Conservation (phyloP, 2,797 vertebrate genomes). For the Eutrigla gurnardus region DNA sequence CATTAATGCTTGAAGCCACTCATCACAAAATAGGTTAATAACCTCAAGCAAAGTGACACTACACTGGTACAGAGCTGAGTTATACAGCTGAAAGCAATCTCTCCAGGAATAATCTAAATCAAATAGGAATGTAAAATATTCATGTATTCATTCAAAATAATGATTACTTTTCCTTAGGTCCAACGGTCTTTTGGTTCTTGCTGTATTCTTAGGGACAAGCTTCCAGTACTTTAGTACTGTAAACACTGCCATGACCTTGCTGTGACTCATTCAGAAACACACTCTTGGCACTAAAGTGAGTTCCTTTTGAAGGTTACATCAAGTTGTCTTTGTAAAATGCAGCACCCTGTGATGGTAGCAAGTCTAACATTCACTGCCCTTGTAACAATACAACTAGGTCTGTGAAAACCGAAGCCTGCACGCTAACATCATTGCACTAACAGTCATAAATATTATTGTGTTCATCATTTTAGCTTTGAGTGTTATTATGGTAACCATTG, state of each 20-base stretch:
- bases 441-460: neutral
- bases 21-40: constrained; percentile 9
- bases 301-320: constrained; percentile 59
- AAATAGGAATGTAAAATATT: constrained; percentile 23
- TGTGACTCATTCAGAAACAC: constrained; percentile 26
- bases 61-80: neutral
- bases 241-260: constrained; percentile 37
- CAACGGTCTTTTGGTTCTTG: neutral
- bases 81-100: neutral
- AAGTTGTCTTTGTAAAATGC: neutral
- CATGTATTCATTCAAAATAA: constrained; percentile 28
- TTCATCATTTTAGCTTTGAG: neutral
- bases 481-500: neutral
- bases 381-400: neutral
- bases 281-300: constrained; percentile 32
- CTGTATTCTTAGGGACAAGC: neutral
- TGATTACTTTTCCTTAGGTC: constrained; percentile 11
- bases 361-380: constrained; percentile 46
- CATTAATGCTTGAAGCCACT: constrained; percentile 22
- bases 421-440: neutral
- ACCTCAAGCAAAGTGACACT: constrained; percentile 11
- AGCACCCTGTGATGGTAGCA: constrained; percentile 35
- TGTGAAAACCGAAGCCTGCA: no score
- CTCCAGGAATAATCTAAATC: neutral
- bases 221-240: constrained; percentile 12